These are phyloP conservation scores for Trypoxylon attenuatum DNA, from an alignment of 2,888 invertebrate species.

Conservation along the genomic window DNA sequence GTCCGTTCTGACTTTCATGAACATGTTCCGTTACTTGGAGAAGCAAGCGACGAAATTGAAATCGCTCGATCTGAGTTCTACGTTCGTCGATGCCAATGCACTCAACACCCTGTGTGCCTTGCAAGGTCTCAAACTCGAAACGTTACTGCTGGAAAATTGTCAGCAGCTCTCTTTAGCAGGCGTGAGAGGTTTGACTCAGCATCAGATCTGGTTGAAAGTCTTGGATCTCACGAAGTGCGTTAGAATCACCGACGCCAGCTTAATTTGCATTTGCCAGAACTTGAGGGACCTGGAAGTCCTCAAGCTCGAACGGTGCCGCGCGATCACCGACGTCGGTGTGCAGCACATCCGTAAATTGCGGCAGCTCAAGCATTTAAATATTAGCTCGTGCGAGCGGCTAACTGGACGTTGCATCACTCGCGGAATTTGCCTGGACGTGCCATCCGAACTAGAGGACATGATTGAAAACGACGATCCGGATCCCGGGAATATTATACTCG, in stretches of 20 bases:
- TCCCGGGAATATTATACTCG: constrained; percentile 35
- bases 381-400: constrained; percentile 82
- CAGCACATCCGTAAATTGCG: constrained; percentile 77
- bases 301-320: constrained; percentile 80
- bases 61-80: constrained; percentile 80
- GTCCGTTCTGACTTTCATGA: constrained; percentile 83
- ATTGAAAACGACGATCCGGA: constrained; percentile 14
- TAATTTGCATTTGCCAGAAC: constrained; percentile 78
- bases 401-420: constrained; percentile 79
- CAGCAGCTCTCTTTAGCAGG: constrained; percentile 80
- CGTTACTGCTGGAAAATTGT: constrained; percentile 77
- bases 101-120: constrained; percentile 77
- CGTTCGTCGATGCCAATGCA: constrained; percentile 81
- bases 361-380: constrained; percentile 78
- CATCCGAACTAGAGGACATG: not conserved
- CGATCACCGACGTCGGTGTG: constrained; percentile 80
- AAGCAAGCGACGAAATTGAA: constrained; percentile 77
- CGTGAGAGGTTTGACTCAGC: constrained; percentile 76
- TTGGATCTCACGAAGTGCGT: constrained; percentile 81
- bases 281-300: constrained; percentile 78
- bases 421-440: constrained; percentile 68
- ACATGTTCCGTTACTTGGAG: constrained; percentile 78
- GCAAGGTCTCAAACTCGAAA: constrained; percentile 76
- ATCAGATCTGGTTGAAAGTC: constrained; percentile 77
- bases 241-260: constrained; percentile 80